A percentile compares a stretch with the other conserved stretches of the same genome.
phyloP scores from a whole-genome alignment of 2,797 vertebrate genomes.

The Trematocara caparti region DNA sequence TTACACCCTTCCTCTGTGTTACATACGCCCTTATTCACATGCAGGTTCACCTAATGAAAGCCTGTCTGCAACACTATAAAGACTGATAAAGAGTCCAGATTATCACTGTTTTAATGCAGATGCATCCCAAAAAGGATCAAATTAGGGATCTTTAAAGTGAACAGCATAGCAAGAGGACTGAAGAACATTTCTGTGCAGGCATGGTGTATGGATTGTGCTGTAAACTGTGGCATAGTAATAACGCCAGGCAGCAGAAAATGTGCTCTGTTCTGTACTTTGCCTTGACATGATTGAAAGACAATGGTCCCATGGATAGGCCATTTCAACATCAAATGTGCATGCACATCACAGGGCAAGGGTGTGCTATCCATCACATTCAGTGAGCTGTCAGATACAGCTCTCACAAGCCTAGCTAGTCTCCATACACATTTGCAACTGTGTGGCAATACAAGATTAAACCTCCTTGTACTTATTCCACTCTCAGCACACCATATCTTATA shows the following conservation, averaged over 20 bases:
- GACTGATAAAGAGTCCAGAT: slow-evolving; percentile 17
- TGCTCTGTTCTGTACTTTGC: slow-evolving; percentile 72
- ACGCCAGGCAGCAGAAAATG: slow-evolving; percentile 66
- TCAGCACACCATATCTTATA: not conserved
- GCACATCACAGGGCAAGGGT: slow-evolving; percentile 77
- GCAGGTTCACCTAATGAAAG: slow-evolving; percentile 49
- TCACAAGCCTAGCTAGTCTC: slow-evolving; percentile 42
- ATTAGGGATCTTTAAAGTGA: slow-evolving; percentile 32
- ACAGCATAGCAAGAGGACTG: not conserved
- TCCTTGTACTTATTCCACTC: slow-evolving; percentile 34
- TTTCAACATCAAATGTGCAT: slow-evolving; percentile 80
- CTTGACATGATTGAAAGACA: slow-evolving; percentile 80
- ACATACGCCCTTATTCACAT: slow-evolving; percentile 37
- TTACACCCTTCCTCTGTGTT: slow-evolving; percentile 32
- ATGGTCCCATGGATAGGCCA: slow-evolving; percentile 75
- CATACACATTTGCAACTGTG: slow-evolving; percentile 55
- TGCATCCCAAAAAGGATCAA: slow-evolving; percentile 18
- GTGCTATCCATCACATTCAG: slow-evolving; percentile 77
- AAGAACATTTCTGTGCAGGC: slow-evolving; percentile 29
- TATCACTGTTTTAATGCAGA: slow-evolving; percentile 19
- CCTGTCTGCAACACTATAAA: slow-evolving; percentile 22
- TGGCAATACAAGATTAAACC: slow-evolving; percentile 60
- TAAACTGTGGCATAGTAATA: slow-evolving; percentile 70
- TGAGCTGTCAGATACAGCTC: slow-evolving; percentile 71
- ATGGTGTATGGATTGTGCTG: slow-evolving; percentile 42